Base-by-base conservation (phyloP, 2,888 invertebrate species). In the Fragum whitleyi region DNA sequence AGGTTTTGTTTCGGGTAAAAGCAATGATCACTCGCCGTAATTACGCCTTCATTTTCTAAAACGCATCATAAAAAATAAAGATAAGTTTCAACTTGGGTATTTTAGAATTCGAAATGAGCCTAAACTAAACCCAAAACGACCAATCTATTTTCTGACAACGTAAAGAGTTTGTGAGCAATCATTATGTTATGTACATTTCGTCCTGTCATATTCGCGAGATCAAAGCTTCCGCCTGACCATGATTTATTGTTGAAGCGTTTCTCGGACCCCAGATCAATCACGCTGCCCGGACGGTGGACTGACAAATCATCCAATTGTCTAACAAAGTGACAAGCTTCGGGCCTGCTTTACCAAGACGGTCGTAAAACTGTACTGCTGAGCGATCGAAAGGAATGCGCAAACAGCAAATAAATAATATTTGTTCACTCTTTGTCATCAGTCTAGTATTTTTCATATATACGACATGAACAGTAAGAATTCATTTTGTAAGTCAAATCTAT, bases 171-270 rank as follows among this genome's bases (percentile, higher is more conserved):
- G 74, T 85, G 84, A 85, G 77, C 77, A 74, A 53, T 69, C 55
- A 81, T 85, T 70, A 85, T 81, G 77, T 79, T 79, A 81, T 85
- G 81, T 79, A 81, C 81, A 85, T 81, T 72, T 77, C 78, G 59
- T 32, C 47, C 62, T 85, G 84, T 85, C 84, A 85, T 71, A 72
- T 62, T 77, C 47, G 51, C 62, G 47, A 77, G 79, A 81, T 85
- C 84, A 85, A 85, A 85, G 84, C 71, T 26, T 36, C 77, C 77
- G 77, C 51, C 29, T 77, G 81, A 79, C 74, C 79, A 81, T 85
- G 84, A 85, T 85, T 69, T 77, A 85, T 85, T 42, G 74, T 59
- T 23, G 28, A 57, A 59, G 53, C 68, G 77, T 74, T 75, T 79
- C 79, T 55, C 78, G 74, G 79, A 75, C 77, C 68, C 72, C 81